Evolutionary conservation across 2,113 vertebrate species (phyloP).

Genomic region (Oncorhynchus masou): DNA sequence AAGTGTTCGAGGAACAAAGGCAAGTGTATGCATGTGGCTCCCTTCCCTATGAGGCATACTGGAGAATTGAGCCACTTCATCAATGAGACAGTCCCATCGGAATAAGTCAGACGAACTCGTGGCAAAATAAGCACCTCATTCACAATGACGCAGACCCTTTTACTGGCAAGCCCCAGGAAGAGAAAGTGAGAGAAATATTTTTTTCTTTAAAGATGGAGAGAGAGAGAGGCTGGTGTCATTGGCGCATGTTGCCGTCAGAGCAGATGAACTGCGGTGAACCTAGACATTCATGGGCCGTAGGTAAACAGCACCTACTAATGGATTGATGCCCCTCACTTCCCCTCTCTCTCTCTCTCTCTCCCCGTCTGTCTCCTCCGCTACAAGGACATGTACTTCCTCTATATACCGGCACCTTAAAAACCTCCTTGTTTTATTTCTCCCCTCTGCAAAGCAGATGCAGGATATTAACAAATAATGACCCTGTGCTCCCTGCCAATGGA

Average conservation of each 20-base stretch:
- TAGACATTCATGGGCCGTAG: not conserved
- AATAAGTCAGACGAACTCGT: too few relatives aligned
- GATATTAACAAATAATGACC: constrained; percentile 22
- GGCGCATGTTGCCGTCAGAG: not conserved
- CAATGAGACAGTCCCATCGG: too few relatives aligned
- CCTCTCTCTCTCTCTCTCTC: not conserved
- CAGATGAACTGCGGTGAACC: not conserved
- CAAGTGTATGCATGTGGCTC: too few relatives aligned
- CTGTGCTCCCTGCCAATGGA: not conserved
- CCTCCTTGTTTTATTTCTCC: not conserved
- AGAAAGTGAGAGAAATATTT: not conserved
- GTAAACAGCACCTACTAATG: not conserved
- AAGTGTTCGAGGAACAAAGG: too few relatives aligned
- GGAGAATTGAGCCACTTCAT: too few relatives aligned
- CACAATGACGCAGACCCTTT: too few relatives aligned
- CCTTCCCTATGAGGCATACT: too few relatives aligned
- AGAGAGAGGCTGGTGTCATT: not conserved
- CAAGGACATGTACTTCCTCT: too few relatives aligned
- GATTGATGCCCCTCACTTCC: not conserved
- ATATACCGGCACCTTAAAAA: not conserved
- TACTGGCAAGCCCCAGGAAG: not conserved
- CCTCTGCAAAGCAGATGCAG: constrained; percentile 9
- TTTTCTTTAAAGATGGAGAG: not conserved
- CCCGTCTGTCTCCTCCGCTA: not conserved
- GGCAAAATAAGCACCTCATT: too few relatives aligned